Evolutionary conservation across 1,140 invertebrate genomes (phyloP), one percentile per base, ranked within the genome.

Genomic region (Scaptomyza hsui): DNA sequence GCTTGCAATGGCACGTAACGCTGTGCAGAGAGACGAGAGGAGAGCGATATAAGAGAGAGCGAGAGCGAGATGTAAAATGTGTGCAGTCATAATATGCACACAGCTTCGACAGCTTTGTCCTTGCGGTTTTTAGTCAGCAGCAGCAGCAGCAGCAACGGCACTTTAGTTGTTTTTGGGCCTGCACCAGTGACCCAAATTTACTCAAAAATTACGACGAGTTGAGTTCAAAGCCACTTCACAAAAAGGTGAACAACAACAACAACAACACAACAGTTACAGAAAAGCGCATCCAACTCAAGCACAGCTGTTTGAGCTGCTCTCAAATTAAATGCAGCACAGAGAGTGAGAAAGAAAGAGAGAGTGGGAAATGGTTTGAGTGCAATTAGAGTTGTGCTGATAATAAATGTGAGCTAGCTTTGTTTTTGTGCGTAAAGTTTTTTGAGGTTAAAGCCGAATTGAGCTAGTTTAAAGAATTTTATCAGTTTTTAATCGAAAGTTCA

Each of bases 1-100:
- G 68, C 45, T 72, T 67, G 63, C 63, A 67, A 55, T 64, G 67
- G 42, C 64, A 76, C 81, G 81, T 80, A 69, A 48, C 49, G 3
- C 39, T 62, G 62, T 85, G 61, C 53, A 60, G 51, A 63, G 12
- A 68, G 52, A n/a, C 32, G 18, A 24, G 9, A 39, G 15, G n/a
- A 19, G 49, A 24, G 44, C n/a, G n/a, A n/a, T n/a, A n/a, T n/a
- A n/a, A 21, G 47, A 51, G 10, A 62, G 48, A 59, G 39, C 21
- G 32, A 18, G 41, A n/a, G 32, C 2, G 13, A 24, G 35, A 24
- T 19, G 32, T 44, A 15, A 21, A 59, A 15, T 10, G 64, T 49
- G 35, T 67, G 56, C 65, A 69, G 29, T 53, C 21, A 53, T 29
- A 29, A 29, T 47, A 63, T 59, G 62, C 69, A 65, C 47, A 78